Percentiles rank a stretch among this genome's conserved stretches.
Evolutionary conservation across 2,797 vertebrate genomes (phyloP).

Genomic region (Chloroceryle inda): DNA sequence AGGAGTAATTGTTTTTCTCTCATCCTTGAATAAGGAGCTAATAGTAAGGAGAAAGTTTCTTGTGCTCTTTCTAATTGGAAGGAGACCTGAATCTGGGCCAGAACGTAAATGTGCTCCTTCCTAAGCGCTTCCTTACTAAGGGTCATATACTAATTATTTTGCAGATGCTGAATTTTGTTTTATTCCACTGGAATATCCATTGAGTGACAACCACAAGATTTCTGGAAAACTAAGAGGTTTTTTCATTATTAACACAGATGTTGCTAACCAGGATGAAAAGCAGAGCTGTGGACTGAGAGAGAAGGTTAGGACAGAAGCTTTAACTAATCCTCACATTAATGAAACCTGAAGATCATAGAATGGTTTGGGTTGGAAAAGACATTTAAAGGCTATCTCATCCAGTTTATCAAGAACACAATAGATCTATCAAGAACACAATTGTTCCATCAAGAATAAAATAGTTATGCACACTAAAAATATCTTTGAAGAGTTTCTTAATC

Average conservation of each 20-base stretch:
- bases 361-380: background rate
- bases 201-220: background rate
- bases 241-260: background rate
- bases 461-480: constrained; percentile 25
- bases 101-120: background rate
- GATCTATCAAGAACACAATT: constrained; percentile 17
- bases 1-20: background rate
- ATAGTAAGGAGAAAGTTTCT: background rate
- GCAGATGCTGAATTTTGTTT: background rate
- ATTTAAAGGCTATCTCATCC: background rate
- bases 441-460: constrained; percentile 19
- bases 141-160: background rate
- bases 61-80: background rate
- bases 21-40: background rate
- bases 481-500: constrained; percentile 50
- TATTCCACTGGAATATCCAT: background rate
- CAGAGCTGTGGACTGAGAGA: background rate
- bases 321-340: background rate
- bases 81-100: background rate
- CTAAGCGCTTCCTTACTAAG: background rate
- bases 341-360: background rate
- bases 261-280: background rate
- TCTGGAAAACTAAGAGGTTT: background rate
- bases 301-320: background rate
- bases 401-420: constrained; percentile 1